Evolutionary conservation across 1,140 invertebrate species (phyloP).

Genomic region (Drosophila ananassae): DNA sequence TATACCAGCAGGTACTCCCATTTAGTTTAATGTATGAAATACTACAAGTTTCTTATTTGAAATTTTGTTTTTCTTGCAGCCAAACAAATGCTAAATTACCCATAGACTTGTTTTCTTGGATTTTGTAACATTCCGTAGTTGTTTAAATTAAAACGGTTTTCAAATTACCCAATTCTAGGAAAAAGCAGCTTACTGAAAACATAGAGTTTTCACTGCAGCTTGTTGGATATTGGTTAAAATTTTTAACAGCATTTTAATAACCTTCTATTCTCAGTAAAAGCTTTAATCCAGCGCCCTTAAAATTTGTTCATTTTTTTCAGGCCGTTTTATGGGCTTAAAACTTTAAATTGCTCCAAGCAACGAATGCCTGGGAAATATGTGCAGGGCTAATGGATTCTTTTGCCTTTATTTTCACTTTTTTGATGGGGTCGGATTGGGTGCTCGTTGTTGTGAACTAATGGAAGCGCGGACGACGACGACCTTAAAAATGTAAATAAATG

Average conservation of each 20-base stretch:
- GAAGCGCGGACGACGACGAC: slow-evolving; percentile 58
- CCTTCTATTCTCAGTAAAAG: neutral
- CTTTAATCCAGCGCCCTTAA: neutral
- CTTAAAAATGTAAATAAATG: slow-evolving; percentile 80
- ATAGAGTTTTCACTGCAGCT: too few species aligned
- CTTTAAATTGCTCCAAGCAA: slow-evolving; percentile 70
- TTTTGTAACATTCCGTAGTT: too few species aligned
- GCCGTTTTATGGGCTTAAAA: slow-evolving; percentile 21
- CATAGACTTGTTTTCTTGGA: too few species aligned
- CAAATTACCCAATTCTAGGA: too few species aligned
- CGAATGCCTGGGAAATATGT: slow-evolving; percentile 64
- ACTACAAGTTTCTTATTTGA: neutral
- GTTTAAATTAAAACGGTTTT: too few species aligned
- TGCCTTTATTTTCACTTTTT: slow-evolving; percentile 43
- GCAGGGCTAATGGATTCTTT: slow-evolving; percentile 71
- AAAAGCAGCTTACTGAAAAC: too few species aligned
- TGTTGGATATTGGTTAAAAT: too few species aligned
- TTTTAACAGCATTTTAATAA: too few species aligned
- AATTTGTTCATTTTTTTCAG: neutral
- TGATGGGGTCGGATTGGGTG: slow-evolving; percentile 31
- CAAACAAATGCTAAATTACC: slow-evolving; percentile 10
- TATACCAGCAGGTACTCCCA: too few species aligned
- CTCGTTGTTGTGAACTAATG: slow-evolving; percentile 56
- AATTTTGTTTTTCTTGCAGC: slow-evolving; percentile 47
- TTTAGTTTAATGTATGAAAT: neutral